phyloP scores from a whole-genome alignment of 92 coral and sea anemone genomes.

The Blastomussa wellsi region DNA sequence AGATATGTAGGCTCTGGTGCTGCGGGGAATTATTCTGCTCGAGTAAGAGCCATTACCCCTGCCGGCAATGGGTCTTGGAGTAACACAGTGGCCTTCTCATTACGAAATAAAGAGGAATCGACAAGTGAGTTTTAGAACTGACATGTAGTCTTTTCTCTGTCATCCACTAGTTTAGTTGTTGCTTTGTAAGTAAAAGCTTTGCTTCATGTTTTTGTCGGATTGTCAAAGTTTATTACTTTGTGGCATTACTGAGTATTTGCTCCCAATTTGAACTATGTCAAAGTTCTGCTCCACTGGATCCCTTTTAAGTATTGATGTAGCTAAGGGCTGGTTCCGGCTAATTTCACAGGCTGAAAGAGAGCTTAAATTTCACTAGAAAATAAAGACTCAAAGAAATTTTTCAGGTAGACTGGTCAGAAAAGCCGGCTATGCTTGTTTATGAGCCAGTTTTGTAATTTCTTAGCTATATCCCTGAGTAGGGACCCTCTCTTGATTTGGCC shows the following conservation, averaged over 20 bases:
- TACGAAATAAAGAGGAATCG: constrained; percentile 12
- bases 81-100: constrained; percentile 48
- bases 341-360: no score
- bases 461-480: no score
- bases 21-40: constrained; percentile 77
- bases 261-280: no score
- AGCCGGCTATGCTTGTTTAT: no score
- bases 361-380: no score
- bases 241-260: neutral
- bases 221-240: no score
- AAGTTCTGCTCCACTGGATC: no score
- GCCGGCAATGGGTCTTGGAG: constrained; percentile 99
- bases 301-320: no score
- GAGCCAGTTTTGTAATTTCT: no score
- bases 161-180: neutral
- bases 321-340: no score
- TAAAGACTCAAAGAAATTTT: no score
- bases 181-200: neutral
- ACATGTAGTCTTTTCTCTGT: neutral
- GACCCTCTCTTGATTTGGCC: neutral
- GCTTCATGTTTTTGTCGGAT: neutral
- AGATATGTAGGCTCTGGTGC: neutral
- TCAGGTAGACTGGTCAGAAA: no score
- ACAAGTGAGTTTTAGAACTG: constrained; percentile 45
- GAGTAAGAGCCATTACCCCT: constrained; percentile 94